phyloP scores from a whole-genome alignment of 2,888 invertebrate species.

The Chymomyza caudatula region DNA sequence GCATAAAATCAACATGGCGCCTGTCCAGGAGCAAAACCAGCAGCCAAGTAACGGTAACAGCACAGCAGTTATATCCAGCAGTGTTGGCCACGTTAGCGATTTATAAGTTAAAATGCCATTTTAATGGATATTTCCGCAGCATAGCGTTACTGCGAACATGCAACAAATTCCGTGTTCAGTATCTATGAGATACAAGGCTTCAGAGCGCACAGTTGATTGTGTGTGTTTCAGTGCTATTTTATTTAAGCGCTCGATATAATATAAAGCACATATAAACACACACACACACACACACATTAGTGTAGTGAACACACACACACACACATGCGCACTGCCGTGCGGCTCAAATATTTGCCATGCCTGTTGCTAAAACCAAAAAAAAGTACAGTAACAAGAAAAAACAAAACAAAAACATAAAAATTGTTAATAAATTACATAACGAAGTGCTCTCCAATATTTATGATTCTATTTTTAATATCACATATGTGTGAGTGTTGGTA shows the following conservation, averaged over 20 bases:
- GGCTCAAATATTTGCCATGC: constrained; percentile 27
- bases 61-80: constrained; percentile 23
- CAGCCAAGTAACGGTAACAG: constrained; percentile 9
- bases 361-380: not conserved
- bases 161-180: not conserved
- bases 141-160: not conserved
- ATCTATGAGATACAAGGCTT: not conserved
- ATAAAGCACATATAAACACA: not conserved
- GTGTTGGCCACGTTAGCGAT: constrained; percentile 43
- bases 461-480: not conserved
- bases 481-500: not conserved
- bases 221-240: not conserved
- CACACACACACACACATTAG: not conserved
- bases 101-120: constrained; percentile 68
- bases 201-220: not conserved
- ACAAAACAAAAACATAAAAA: constrained; percentile 31
- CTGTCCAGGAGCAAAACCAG: constrained; percentile 1
- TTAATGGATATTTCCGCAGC: constrained; percentile 69
- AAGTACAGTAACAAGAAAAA: not conserved
- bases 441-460: constrained; percentile 18
- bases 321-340: not conserved
- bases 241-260: not conserved
- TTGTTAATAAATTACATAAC: constrained; percentile 39
- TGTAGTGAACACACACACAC: not conserved
- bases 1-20: constrained; percentile 12